Base-by-base conservation (phyloP, 2,113 vertebrate species). In the Holacanthus passer region DNA sequence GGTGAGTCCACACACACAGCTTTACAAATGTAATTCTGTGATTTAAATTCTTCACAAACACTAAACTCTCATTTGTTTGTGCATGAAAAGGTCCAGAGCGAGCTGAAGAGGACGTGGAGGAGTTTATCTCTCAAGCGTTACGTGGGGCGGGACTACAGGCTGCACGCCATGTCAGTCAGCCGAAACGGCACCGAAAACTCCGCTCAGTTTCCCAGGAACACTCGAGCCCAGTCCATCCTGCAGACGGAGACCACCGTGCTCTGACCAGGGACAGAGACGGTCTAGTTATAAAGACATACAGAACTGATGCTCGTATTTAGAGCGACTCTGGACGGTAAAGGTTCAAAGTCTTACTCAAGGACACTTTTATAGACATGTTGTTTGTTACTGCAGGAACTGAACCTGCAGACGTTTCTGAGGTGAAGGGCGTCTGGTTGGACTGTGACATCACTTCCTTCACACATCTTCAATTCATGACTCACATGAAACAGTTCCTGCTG, bases 221-320 rank as follows among this genome's bases (percentile, higher is more conserved):
- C 94, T 65, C 92, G 96, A 22, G 92, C 97, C 22, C 96, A 94
- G 70, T 98, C 98, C 53, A 96, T 97, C 88, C 90, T 97, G 91
- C 98, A 98, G 93, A 98, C 97, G 0, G 98, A 99, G 93, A 97
- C 96, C 87, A 95, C 95, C 0, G 83, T 97, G 86, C 95, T 99
- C 88, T 99, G 84, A 92, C 60, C 39, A 2, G 8, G 31, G 27
- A 32, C 47, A 9, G 24, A 39, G 41, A 17, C 20, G 7, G 14
- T 1, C 22, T 2, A 12, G 20, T 24, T 17, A 20, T 11, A 7
- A n/a, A 27, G 48, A 73, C n/a, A 8, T 20, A 35, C 27, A 70
- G 43, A 32, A 52, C n/a, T 14, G 72, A 47, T 2, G 7, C 17
- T 58, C 35, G 0, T 20, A 7, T 50, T 39, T 0, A 58, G 35